phyloP scores from a whole-genome alignment of 2,888 invertebrate genomes.

The Drosophila mayaguana region DNA sequence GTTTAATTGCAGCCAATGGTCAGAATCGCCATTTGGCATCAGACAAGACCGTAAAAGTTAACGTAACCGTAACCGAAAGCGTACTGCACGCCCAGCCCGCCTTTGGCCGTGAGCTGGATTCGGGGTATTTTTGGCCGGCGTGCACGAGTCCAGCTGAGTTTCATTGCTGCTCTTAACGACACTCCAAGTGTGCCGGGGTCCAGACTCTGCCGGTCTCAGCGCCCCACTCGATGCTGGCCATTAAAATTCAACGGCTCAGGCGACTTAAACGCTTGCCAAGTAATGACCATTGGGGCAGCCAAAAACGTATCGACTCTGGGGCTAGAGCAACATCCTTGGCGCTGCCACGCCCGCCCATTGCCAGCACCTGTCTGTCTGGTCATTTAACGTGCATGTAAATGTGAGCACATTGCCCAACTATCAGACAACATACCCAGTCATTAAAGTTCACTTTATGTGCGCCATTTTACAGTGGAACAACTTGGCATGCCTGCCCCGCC shows the following conservation, averaged over 20 bases:
- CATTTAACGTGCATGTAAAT: conserved; percentile 79
- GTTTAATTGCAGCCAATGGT: conserved; percentile 77
- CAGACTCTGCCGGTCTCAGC: background rate
- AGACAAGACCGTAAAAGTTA: conserved; percentile 65
- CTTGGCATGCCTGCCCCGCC: background rate
- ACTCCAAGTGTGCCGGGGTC: conserved; percentile 62
- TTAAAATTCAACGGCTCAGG: conserved; percentile 48
- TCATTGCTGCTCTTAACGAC: conserved; percentile 77
- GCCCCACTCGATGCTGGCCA: conserved; percentile 14
- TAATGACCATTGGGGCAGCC: conserved; percentile 65
- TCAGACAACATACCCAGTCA: conserved; percentile 59
- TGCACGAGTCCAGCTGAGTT: conserved; percentile 66
- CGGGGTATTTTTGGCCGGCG: conserved; percentile 6
- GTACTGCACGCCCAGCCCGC: conserved; percentile 37
- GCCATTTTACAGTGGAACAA: conserved; percentile 56
- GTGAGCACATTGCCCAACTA: conserved; percentile 46
- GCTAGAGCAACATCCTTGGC: background rate
- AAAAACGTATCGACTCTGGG: conserved; percentile 50
- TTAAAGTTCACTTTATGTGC: conserved; percentile 75
- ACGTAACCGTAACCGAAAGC: conserved; percentile 53
- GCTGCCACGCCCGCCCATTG: background rate
- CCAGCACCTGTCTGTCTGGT: conserved; percentile 27
- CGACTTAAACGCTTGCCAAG: conserved; percentile 54
- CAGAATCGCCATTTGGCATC: conserved; percentile 61
- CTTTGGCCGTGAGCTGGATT: conserved; percentile 1